Base-by-base conservation (phyloP, 53 echinoderm and acorn worm genomes). In the Actinopyga echinites region DNA sequence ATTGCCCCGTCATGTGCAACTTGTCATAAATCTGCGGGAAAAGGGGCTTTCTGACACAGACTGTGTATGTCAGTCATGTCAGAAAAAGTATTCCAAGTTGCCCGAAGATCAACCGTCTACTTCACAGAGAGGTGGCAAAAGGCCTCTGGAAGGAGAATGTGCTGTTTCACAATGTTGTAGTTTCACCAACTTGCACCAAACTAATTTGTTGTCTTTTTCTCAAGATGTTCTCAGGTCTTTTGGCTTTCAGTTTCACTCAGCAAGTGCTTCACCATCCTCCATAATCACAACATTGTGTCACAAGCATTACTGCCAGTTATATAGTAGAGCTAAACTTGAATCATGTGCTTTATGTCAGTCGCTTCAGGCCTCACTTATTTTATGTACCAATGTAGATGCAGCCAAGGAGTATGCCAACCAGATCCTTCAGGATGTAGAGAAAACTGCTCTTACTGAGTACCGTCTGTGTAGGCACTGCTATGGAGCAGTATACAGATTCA, bases 401-500 rank as follows among this genome's bases (percentile, higher is more conserved):
- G 67, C 67, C 5, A 30, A n/a, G 37, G n/a, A 66, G 17, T 66
- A 66, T 66, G 67, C 38, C 2, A 66, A 6, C 21, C 19, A 66
- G 6, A 66, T 66, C 32, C 67, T 66, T 33, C 67, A 53, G 12
- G 38, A 66, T 17, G 12, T 20, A 32, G 38, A 66, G 12, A 13
- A n/a, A 10, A 33, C 15, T n/a, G 13, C 38, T 66, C 37, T 66
- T 34, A 3, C 33, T 15, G 33, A 17, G 11, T 66, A 66, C 66
- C 4, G 31, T 12, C 35, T 66, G 19, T 66, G 66, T 66, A 66
- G 66, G 3, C 37, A 32, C n/a, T 66, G 66, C 35, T 31, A 66
- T 66, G n/a, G n/a, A 19, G 66, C 35, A 19, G 66, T 66, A 3
- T 66, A 66, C 15, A 66, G 67, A 66, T 66, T 66, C 34, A 66